A percentile compares a stretch with the other conserved stretches of the same genome.
Evolutionary conservation across 2,797 vertebrate species (phyloP).

Genomic region (Cyprinodon diabolis): DNA sequence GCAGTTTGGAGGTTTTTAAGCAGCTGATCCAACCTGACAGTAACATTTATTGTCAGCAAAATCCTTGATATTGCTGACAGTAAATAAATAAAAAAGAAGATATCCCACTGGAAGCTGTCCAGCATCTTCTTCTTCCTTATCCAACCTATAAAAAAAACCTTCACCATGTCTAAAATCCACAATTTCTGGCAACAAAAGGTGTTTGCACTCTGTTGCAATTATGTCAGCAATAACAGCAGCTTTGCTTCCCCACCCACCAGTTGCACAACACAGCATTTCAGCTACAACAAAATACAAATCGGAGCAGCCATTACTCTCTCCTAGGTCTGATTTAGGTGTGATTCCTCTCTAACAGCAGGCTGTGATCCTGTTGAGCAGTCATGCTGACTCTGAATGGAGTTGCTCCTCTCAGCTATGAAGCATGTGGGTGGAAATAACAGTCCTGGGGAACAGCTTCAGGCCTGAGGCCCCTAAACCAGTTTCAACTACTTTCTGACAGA

Average conservation of each 20-base stretch:
- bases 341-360: neutral
- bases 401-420: conserved; percentile 11
- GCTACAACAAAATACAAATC: neutral
- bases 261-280: neutral
- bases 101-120: conserved; percentile 2
- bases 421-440: conserved; percentile 34
- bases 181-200: conserved; percentile 1
- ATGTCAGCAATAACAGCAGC: conserved; percentile 3
- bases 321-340: neutral
- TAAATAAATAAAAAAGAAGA: conserved; percentile 4
- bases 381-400: neutral
- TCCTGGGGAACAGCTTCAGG: conserved; percentile 14
- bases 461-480: conserved; percentile 61
- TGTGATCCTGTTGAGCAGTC: neutral
- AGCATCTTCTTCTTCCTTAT: conserved; percentile 27
- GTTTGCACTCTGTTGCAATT: conserved; percentile 19
- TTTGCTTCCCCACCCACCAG: conserved; percentile 3
- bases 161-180: neutral
- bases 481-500: conserved; percentile 51
- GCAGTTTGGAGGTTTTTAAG: neutral
- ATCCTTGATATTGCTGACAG: too few species aligned
- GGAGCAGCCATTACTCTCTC: neutral
- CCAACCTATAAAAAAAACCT: neutral
- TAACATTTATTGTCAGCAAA: too few species aligned
- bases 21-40: neutral